These are phyloP conservation scores for Bombylius major DNA, from an alignment of 2,888 invertebrate genomes.

Conservation along the genomic window DNA sequence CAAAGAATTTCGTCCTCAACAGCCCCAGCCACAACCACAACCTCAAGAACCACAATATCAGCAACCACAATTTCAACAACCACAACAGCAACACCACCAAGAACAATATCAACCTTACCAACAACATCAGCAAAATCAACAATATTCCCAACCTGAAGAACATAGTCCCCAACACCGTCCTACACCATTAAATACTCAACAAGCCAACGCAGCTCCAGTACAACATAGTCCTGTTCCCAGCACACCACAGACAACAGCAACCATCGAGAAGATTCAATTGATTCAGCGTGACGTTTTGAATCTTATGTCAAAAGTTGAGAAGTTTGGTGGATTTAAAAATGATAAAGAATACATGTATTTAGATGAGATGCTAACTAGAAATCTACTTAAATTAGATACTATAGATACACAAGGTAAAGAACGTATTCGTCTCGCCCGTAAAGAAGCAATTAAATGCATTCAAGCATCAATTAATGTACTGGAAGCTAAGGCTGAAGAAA, in stretches of 20 bases:
- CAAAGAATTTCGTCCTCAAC: slow-evolving; percentile 19
- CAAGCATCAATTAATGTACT: slow-evolving; percentile 74
- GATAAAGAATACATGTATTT: slow-evolving; percentile 69
- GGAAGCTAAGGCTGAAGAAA: slow-evolving; percentile 58
- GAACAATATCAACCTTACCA: slow-evolving; percentile 19
- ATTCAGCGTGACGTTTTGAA: slow-evolving; percentile 72
- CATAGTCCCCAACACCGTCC: slow-evolving; percentile 18
- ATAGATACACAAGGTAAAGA: slow-evolving; percentile 89
- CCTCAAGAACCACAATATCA: slow-evolving; percentile 15
- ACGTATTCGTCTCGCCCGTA: slow-evolving; percentile 72
- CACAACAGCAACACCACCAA: slow-evolving; percentile 28
- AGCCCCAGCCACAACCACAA: slow-evolving; percentile 20
- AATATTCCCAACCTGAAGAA: neutral
- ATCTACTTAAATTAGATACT: slow-evolving; percentile 80
- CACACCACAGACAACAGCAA: slow-evolving; percentile 44
- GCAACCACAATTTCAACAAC: slow-evolving; percentile 24
- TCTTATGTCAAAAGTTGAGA: slow-evolving; percentile 62
- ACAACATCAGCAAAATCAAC: neutral
- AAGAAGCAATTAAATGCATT: slow-evolving; percentile 78
- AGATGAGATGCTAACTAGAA: slow-evolving; percentile 92
- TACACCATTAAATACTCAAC: slow-evolving; percentile 23
- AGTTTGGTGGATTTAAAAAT: slow-evolving; percentile 51
- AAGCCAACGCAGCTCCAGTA: slow-evolving; percentile 1
- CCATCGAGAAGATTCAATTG: slow-evolving; percentile 62
- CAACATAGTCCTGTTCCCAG: slow-evolving; percentile 6